Evolutionary conservation across 2,888 invertebrate species (phyloP).

Genomic region (Stenichneumon culpator): DNA sequence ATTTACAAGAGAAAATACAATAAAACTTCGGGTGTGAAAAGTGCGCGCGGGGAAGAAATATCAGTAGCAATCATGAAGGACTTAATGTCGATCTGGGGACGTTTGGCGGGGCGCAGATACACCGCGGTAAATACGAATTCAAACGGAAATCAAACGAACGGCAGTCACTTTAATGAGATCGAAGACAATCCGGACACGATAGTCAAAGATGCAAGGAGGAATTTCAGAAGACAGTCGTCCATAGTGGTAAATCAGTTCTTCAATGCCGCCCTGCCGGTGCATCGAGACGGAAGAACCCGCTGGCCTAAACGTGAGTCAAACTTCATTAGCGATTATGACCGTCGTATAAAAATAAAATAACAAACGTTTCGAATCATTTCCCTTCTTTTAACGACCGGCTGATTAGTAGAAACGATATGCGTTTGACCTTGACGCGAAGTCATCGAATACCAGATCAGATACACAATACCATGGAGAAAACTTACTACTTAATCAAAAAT

Average conservation of each 20-base stretch:
- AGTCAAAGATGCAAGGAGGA: conserved; percentile 78
- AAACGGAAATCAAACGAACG: conserved; percentile 48
- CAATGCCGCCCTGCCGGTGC: conserved; percentile 85
- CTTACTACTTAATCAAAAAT: too few species aligned
- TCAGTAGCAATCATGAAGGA: conserved; percentile 87
- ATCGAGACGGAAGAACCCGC: conserved; percentile 82
- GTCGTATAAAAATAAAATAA: too few species aligned
- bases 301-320: conserved; percentile 86
- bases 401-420: too few species aligned
- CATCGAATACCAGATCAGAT: too few species aligned
- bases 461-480: too few species aligned
- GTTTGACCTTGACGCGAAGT: too few species aligned
- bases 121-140: conserved; percentile 86
- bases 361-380: too few species aligned
- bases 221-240: conserved; percentile 84
- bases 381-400: too few species aligned
- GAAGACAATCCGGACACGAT: conserved; percentile 68
- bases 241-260: conserved; percentile 85
- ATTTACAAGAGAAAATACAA: neutral
- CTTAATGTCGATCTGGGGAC: conserved; percentile 87
- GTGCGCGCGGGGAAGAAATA: neutral
- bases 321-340: neutral
- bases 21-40: conserved; percentile 10
- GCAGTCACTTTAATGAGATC: conserved; percentile 59
- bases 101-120: conserved; percentile 86